These are phyloP conservation scores for Serranus cabrilla DNA, from an alignment of 2,797 vertebrate genomes.

Conservation along the genomic window DNA sequence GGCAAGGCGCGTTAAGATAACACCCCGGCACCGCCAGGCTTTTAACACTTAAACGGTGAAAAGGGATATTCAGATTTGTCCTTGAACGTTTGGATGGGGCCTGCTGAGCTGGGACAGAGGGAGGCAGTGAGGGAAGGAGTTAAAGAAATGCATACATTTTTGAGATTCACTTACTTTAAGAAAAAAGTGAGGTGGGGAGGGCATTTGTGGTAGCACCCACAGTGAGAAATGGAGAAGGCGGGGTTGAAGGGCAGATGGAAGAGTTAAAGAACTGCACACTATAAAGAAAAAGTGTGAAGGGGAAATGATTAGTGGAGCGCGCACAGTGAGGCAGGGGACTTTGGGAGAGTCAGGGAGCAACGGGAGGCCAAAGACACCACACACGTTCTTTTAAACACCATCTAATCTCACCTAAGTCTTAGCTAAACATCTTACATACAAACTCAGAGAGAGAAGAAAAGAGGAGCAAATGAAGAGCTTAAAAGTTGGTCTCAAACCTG, in stretches of 20 bases:
- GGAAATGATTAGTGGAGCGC: constrained; percentile 72
- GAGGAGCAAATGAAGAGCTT: constrained; percentile 64
- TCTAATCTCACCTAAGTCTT: constrained; percentile 74
- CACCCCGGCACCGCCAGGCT: constrained; percentile 87
- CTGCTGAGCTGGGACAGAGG: constrained; percentile 78
- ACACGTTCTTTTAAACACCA: constrained; percentile 63
- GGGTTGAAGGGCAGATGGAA: constrained; percentile 75
- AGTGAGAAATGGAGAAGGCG: constrained; percentile 54
- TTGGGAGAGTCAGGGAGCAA: constrained; percentile 63
- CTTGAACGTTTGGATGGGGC: constrained; percentile 86
- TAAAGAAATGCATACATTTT: constrained; percentile 77
- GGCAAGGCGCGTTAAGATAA: constrained; percentile 85
- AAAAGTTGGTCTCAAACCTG: constrained; percentile 68
- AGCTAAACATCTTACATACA: constrained; percentile 70
- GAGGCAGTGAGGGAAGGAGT: constrained; percentile 75
- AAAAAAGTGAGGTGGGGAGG: constrained; percentile 63
- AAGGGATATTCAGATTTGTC: constrained; percentile 90
- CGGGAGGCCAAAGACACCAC: constrained; percentile 71
- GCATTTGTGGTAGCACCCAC: constrained; percentile 63
- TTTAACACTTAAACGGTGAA: constrained; percentile 91
- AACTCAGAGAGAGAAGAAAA: constrained; percentile 55
- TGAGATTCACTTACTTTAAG: constrained; percentile 69
- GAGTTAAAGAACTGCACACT: constrained; percentile 68
- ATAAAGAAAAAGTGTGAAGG: constrained; percentile 71
- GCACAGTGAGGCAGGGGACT: constrained; percentile 60